Evolutionary conservation across 2,113 vertebrate genomes (phyloP).

Genomic region (Diglossa brunneiventris): DNA sequence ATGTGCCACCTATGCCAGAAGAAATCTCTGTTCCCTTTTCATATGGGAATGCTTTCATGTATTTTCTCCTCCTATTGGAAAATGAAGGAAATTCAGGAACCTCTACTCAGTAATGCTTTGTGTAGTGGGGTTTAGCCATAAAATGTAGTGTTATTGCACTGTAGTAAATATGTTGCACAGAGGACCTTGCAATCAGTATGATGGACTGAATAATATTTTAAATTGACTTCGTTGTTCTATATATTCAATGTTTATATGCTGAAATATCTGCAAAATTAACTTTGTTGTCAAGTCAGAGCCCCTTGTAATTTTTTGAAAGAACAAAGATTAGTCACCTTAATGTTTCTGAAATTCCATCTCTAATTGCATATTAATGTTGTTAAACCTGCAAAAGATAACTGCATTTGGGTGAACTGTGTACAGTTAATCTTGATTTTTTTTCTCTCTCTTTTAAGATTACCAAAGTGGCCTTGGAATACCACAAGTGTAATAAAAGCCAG

Average conservation of each 20-base stretch:
- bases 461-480: constrained; percentile 88
- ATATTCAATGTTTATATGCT: not conserved
- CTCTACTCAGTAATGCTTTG: not conserved
- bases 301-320: not conserved
- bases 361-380: not conserved
- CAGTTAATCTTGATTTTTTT: not conserved
- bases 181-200: not conserved
- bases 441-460: constrained; percentile 76
- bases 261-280: not conserved
- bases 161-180: not conserved
- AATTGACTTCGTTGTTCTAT: not conserved
- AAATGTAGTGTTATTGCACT: not conserved
- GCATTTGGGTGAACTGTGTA: not conserved
- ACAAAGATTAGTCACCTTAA: not conserved
- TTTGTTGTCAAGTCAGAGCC: not conserved
- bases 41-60: not conserved
- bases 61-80: not conserved
- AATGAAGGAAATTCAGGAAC: not conserved
- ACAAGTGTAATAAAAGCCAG: constrained; percentile 79
- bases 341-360: not conserved
- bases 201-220: not conserved
- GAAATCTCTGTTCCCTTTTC: not conserved
- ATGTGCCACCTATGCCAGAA: not conserved
- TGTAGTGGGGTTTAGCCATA: not conserved
- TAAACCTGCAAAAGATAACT: not conserved